Conservation (phyloP, 2,888 invertebrate genomes). For the Lymantria monacha region DNA sequence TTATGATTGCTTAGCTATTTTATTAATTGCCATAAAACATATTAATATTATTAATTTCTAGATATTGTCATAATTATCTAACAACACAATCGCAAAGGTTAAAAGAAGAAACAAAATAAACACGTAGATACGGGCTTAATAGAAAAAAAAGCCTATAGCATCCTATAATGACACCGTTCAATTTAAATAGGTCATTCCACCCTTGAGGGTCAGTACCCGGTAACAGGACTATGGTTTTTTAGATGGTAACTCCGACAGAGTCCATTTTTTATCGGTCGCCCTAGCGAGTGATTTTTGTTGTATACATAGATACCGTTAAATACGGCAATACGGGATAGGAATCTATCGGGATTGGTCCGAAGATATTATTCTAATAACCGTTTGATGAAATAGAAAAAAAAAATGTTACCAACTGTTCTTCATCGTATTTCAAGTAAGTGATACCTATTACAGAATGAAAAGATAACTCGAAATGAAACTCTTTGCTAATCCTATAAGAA, state of each 20-base stretch:
- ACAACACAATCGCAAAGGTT: not conserved
- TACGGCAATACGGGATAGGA: constrained; percentile 38
- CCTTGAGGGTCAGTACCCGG: constrained; percentile 70
- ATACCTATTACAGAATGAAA: no score
- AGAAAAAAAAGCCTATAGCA: constrained; percentile 26
- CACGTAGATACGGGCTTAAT: not conserved
- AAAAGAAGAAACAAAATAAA: not conserved
- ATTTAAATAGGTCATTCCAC: constrained; percentile 78
- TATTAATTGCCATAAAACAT: no score
- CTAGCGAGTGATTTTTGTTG: constrained; percentile 71
- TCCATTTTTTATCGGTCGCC: constrained; percentile 75
- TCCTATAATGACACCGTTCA: constrained; percentile 69
- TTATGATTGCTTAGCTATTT: no score
- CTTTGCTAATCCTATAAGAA: no score
- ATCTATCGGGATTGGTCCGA: constrained; percentile 36
- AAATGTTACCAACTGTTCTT: no score
- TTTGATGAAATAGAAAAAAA: no score
- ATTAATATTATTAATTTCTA: no score
- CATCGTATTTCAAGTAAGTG: no score
- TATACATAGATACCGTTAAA: constrained; percentile 68
- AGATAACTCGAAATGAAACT: no score
- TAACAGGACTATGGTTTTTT: constrained; percentile 78
- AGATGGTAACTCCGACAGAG: constrained; percentile 46
- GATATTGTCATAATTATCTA: not conserved
- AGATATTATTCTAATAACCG: constrained; percentile 32